Evolutionary conservation across 2,113 vertebrate genomes (phyloP), one percentile per base, ranked within the genome.

Genomic region (Pungitius pungitius): DNA sequence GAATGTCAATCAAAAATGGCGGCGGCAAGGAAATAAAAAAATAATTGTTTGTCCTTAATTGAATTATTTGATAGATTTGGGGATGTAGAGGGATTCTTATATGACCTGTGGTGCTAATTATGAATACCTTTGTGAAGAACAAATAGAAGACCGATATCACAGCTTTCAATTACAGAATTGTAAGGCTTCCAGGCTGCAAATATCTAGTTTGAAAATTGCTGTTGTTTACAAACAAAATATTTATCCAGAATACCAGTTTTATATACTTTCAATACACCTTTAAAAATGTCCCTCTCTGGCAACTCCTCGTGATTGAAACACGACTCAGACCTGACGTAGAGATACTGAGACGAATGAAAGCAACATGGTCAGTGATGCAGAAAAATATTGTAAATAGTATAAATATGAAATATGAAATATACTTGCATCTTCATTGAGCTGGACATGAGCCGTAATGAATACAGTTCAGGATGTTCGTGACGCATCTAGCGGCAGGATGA

Each of bases 361-460:
- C 26, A 56, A 27, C 56, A 67, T 24, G 47, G 14, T 30, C 14
- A 26, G 68, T 68, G 22, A 73, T 49, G 43, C 9, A 52, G n/a
- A 49, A 49, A 18, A n/a, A 24, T 24, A 22, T 24, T 14, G 51
- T 12, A 52, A 1, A 52, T 14, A 24, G 51, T n/a, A n/a, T n/a
- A n/a, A n/a, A n/a, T n/a, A n/a, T 6, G 51, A 18, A 85, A 85
- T 75, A 72, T 33, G 69, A 80, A 75, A 82, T 64, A 58, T 33
- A 60, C 54, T 55, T 67, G 17, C 10, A 10, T 58, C 47, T 60
- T 56, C n/a, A 54, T 57, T 24, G 56, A 87, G 88, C 85, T 78
- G 80, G 79, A 82, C 78, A 84, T 64, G 51, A 13, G 43, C 18
- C 2, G 39, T 42, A 49, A 15, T 49, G 35, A 73, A 73, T 42